Conservation (phyloP, 2,797 vertebrate species). For the Xenopus petersii region DNA sequence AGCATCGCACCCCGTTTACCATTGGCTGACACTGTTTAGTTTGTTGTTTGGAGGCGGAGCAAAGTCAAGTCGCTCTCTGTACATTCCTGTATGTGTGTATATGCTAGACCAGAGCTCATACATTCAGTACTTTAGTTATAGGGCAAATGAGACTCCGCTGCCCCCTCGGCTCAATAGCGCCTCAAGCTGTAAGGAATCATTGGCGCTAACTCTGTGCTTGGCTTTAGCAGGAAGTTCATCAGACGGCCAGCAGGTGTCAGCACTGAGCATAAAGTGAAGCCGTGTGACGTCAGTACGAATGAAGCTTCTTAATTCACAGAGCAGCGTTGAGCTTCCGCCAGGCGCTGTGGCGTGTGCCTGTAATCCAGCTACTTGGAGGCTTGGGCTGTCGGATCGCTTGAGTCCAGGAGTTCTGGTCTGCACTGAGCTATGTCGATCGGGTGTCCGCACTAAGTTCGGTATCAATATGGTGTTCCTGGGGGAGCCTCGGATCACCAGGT, state of each 20-base stretch:
- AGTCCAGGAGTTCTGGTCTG: constrained; percentile 69
- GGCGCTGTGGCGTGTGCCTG: constrained; percentile 60
- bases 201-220: too few species aligned
- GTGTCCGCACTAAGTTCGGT: constrained; percentile 60
- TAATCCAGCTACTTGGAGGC: constrained; percentile 64
- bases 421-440: constrained; percentile 57
- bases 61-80: too few species aligned
- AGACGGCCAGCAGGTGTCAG: not conserved
- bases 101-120: too few species aligned
- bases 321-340: constrained; percentile 27
- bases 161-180: too few species aligned
- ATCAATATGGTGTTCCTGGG: constrained; percentile 47
- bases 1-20: not conserved
- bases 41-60: too few species aligned
- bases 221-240: not conserved
- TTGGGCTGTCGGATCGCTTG: constrained; percentile 65
- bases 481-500: constrained; percentile 51
- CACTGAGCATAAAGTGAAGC: not conserved
- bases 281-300: constrained; percentile 4
- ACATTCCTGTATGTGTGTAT: too few species aligned
- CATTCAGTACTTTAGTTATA: too few species aligned
- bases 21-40: not conserved
- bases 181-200: too few species aligned
- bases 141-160: too few species aligned
- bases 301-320: not conserved